Percentiles rank a stretch among this genome's conserved stretches.
phyloP scores from a whole-genome alignment of 2,113 vertebrate species.

The Ammodytes marinus region DNA sequence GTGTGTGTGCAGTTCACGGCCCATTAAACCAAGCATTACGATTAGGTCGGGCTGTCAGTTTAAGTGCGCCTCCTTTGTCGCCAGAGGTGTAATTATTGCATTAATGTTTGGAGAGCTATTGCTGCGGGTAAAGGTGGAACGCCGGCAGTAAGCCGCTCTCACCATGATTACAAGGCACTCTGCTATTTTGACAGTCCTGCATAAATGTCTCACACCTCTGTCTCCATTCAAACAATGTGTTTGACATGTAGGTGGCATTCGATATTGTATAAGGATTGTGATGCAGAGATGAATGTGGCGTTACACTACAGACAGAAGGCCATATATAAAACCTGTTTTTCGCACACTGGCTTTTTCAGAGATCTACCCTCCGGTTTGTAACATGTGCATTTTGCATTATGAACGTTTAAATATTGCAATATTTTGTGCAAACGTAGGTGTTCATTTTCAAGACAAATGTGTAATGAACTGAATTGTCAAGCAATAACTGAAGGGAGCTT shows the following conservation, averaged over 20 bases:
- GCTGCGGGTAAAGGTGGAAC: slow-evolving; percentile 35
- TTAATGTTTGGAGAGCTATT: slow-evolving; percentile 26
- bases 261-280: neutral
- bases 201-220: slow-evolving; percentile 7
- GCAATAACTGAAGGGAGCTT: neutral
- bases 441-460: neutral
- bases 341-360: neutral
- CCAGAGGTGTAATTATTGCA: slow-evolving; percentile 29
- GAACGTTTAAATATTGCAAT: neutral
- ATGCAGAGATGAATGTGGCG: neutral
- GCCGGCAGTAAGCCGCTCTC: neutral
- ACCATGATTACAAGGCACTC: no score
- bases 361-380: neutral
- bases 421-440: neutral
- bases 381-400: neutral
- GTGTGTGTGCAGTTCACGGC: slow-evolving; percentile 18
- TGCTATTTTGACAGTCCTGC: slow-evolving; percentile 29
- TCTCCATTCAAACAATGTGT: slow-evolving; percentile 24
- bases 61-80: slow-evolving; percentile 30
- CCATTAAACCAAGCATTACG: slow-evolving; percentile 13
- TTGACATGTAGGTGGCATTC: slow-evolving; percentile 8
- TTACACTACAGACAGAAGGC: neutral
- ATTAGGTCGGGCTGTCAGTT: slow-evolving; percentile 28
- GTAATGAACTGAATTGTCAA: neutral
- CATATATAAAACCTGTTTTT: slow-evolving; percentile 21